Evolutionary conservation across 2,113 vertebrate genomes (phyloP).

Genomic region (Delphinapterus leucas): DNA sequence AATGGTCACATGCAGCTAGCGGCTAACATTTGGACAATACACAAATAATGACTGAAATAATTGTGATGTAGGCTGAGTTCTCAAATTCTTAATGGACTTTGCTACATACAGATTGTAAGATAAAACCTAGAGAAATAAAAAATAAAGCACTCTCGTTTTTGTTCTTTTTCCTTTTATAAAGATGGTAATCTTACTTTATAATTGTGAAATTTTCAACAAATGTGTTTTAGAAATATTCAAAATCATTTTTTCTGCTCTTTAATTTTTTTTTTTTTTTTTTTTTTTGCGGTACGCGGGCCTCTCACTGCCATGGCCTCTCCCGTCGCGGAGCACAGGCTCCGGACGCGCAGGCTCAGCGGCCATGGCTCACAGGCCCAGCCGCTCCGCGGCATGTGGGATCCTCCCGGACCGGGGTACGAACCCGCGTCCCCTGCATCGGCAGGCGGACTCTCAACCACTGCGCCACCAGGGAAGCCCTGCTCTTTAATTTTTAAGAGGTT

Average conservation of each 20-base stretch:
- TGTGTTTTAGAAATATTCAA: slow-evolving; percentile 12
- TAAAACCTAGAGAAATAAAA: not conserved
- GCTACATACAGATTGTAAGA: slow-evolving; percentile 9
- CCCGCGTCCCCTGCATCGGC: too few species aligned
- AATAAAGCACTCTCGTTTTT: not conserved
- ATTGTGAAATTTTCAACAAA: not conserved
- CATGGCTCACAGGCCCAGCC: too few species aligned
- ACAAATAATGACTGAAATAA: slow-evolving; percentile 19
- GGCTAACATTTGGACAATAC: not conserved
- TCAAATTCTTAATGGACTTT: slow-evolving; percentile 8
- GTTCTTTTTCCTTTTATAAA: not conserved
- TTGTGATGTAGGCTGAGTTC: not conserved
- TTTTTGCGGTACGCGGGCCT: too few species aligned
- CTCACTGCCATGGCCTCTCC: too few species aligned
- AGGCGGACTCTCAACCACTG: too few species aligned
- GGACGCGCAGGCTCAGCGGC: too few species aligned
- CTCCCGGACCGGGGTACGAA: too few species aligned
- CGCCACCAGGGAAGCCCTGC: not conserved
- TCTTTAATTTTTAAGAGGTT: not conserved
- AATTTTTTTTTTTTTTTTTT: too few species aligned
- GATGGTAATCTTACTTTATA: not conserved
- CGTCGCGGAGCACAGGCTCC: too few species aligned
- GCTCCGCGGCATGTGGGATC: too few species aligned
- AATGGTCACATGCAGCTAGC: not conserved
- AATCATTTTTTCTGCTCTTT: not conserved